A percentile compares a stretch with the other conserved stretches of the same genome.
phyloP scores from a whole-genome alignment of 2,888 invertebrate genomes.

The Sphaerophoria taeniata region DNA sequence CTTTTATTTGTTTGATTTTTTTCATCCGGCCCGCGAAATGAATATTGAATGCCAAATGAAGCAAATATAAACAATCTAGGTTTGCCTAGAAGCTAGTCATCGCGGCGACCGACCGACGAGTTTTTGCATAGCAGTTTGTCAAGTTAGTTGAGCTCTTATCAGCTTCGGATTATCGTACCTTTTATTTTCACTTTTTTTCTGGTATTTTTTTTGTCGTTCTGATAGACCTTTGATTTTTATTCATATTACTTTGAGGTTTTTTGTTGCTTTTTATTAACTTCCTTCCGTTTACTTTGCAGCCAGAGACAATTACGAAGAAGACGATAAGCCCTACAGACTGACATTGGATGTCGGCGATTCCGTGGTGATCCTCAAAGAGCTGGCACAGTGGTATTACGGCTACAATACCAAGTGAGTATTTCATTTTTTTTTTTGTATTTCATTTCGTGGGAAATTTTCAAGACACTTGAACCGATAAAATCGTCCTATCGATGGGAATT shows the following conservation, averaged over 20 bases:
- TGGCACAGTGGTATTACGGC: slow-evolving; percentile 83
- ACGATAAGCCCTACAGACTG: slow-evolving; percentile 81
- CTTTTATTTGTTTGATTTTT: slow-evolving; percentile 1
- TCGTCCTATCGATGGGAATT: slow-evolving; percentile 15
- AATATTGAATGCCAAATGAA: slow-evolving; percentile 63
- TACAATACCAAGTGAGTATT: slow-evolving; percentile 82
- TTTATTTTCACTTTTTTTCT: neutral
- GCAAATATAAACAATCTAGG: slow-evolving; percentile 65
- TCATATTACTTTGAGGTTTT: neutral
- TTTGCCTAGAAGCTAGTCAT: slow-evolving; percentile 49
- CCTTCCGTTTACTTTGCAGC: slow-evolving; percentile 76
- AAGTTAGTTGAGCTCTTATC: slow-evolving; percentile 42
- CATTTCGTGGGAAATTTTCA: slow-evolving; percentile 24
- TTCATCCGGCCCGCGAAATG: slow-evolving; percentile 10
- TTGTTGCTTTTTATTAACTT: neutral
- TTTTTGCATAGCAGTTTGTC: slow-evolving; percentile 38
- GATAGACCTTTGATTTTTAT: slow-evolving; percentile 4
- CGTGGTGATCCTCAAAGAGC: slow-evolving; percentile 82
- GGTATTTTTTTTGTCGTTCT: too few species aligned
- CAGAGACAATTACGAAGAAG: slow-evolving; percentile 82
- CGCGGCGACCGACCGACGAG: slow-evolving; percentile 16
- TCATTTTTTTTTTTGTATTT: neutral
- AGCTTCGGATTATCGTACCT: slow-evolving; percentile 13
- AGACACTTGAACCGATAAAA: slow-evolving; percentile 17
- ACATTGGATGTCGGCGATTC: slow-evolving; percentile 82